Conservation (phyloP, 2,113 vertebrate species). For the Menura novaehollandiae region DNA sequence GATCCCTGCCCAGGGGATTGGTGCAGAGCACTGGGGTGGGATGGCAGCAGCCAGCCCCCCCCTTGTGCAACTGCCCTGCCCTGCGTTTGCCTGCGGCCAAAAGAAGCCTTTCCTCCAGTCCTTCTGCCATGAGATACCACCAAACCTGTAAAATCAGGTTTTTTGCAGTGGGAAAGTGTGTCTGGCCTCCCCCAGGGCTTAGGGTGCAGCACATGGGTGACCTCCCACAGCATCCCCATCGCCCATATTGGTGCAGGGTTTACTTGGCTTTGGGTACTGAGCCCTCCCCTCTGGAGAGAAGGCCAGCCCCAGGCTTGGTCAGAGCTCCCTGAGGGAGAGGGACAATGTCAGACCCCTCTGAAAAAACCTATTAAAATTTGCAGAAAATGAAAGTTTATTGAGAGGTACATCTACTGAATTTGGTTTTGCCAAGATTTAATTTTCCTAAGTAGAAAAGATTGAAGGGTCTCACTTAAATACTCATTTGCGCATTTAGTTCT, state of each 20-base stretch:
- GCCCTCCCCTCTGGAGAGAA: neutral
- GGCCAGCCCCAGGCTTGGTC: neutral
- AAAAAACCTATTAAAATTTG: neutral
- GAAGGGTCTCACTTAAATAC: neutral
- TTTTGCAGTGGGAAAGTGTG: neutral
- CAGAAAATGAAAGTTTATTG: neutral
- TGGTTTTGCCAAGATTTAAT: neutral
- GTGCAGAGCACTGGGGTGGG: neutral
- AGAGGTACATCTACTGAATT: neutral
- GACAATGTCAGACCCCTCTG: neutral
- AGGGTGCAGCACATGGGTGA: fast-evolving
- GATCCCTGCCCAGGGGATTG: neutral
- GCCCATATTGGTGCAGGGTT: fast-evolving
- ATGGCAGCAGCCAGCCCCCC: neutral
- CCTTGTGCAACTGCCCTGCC: neutral
- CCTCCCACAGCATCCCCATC: fast-evolving
- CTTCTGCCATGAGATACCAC: neutral
- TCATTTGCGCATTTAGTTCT: neutral
- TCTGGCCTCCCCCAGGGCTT: neutral
- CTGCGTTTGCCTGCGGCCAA: fast-evolving
- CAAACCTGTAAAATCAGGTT: neutral
- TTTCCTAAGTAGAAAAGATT: neutral
- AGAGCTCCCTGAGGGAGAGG: neutral
- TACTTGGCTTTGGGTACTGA: neutral
- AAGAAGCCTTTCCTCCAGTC: neutral